Evolutionary conservation across 2,797 vertebrate genomes (phyloP).

Genomic region (Vultur gryphus): DNA sequence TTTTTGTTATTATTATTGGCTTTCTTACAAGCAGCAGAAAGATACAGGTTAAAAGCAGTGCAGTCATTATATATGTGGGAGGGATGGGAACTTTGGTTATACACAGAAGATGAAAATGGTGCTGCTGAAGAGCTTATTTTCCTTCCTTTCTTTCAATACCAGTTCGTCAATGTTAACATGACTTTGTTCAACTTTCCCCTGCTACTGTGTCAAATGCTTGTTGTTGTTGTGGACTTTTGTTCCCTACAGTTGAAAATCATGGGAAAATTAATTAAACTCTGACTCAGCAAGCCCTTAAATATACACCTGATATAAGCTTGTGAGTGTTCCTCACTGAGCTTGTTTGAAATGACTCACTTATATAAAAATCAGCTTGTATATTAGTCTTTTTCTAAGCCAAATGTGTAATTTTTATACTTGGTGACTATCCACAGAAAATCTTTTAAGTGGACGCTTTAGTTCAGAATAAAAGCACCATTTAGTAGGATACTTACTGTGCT

Average conservation of each 20-base stretch:
- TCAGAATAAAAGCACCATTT: neutral
- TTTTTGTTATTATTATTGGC: neutral
- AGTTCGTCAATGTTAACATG: neutral
- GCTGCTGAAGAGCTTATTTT: neutral
- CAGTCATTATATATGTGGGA: neutral
- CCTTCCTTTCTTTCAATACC: neutral
- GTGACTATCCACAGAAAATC: neutral
- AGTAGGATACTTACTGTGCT: neutral
- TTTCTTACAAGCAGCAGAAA: slow-evolving; percentile 12
- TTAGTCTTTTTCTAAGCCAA: neutral
- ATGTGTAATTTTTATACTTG: neutral
- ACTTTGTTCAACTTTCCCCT: neutral
- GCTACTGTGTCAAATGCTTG: neutral
- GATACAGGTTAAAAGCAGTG: neutral
- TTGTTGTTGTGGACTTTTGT: neutral
- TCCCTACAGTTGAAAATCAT: neutral
- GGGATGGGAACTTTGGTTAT: neutral
- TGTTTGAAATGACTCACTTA: neutral
- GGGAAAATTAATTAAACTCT: neutral
- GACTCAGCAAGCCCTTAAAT: neutral
- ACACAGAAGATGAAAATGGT: neutral
- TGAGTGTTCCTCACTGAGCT: neutral
- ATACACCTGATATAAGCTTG: neutral
- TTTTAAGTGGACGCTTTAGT: neutral
- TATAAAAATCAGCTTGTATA: neutral